Evolutionary conservation across 2,113 vertebrate genomes (phyloP).

Genomic region (Paradisaea rubra): DNA sequence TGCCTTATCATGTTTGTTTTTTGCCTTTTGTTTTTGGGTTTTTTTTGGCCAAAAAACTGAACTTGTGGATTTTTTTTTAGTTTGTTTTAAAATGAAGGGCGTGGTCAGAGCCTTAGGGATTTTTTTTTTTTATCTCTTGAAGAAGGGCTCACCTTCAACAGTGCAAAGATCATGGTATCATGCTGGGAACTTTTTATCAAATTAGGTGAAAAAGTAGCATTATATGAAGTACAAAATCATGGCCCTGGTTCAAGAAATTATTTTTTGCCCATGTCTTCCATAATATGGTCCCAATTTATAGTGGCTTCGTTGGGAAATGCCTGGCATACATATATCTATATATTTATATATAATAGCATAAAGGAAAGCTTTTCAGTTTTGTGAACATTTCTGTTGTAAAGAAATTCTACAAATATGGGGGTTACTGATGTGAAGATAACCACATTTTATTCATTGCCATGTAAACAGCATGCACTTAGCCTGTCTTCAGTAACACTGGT

Average conservation of each 20-base stretch:
- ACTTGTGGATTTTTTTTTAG: not conserved
- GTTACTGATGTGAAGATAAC: not conserved
- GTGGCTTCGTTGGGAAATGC: not conserved
- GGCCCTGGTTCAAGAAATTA: not conserved
- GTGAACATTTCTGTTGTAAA: not conserved
- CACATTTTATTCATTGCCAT: not conserved
- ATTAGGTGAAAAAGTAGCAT: not conserved
- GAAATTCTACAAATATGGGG: not conserved
- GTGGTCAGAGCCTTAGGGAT: not conserved
- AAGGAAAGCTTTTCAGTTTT: not conserved
- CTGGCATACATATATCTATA: not conserved
- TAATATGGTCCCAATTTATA: not conserved
- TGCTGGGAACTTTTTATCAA: not conserved
- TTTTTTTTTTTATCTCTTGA: not conserved
- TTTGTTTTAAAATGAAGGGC: not conserved
- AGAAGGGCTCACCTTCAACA: not conserved
- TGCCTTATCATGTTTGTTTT: not conserved
- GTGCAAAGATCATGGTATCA: not conserved
- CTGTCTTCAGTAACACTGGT: not conserved
- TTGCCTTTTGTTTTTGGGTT: not conserved
- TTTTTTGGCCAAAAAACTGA: accelerated
- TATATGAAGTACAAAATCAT: not conserved
- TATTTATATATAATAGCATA: not conserved
- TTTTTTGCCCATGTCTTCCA: not conserved
- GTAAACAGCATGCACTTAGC: not conserved